These are phyloP conservation scores for Mugil cephalus DNA, from an alignment of 2,113 vertebrate genomes.

Conservation along the genomic window DNA sequence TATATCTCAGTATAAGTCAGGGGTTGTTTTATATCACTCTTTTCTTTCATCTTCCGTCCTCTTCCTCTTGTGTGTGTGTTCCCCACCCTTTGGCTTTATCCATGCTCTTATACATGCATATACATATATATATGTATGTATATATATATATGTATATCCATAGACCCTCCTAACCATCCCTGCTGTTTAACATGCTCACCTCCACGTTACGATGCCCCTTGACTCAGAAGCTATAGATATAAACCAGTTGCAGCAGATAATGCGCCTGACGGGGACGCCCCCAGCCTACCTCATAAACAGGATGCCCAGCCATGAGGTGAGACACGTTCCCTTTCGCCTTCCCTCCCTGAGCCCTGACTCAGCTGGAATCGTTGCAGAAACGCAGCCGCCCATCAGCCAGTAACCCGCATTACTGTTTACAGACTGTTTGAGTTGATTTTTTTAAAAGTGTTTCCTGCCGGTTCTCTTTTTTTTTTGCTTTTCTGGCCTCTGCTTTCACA, in stretches of 20 bases:
- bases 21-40: slow-evolving; percentile 9
- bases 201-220: slow-evolving; percentile 89
- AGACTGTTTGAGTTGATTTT: no score
- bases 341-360: neutral
- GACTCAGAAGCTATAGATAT: slow-evolving; percentile 95
- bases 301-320: slow-evolving; percentile 99
- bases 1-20: neutral
- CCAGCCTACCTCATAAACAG: slow-evolving; percentile 98
- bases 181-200: slow-evolving; percentile 48
- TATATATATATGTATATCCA: no score
- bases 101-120: no score
- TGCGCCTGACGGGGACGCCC: slow-evolving; percentile 99
- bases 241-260: slow-evolving; percentile 99
- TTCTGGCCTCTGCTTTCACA: slow-evolving; percentile 48
- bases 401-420: neutral
- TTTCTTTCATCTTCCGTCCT: neutral
- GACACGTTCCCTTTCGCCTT: slow-evolving; percentile 69
- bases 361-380: neutral
- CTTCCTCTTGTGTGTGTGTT: slow-evolving; percentile 16
- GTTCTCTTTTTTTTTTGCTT: slow-evolving; percentile 26
- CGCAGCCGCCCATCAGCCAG: neutral
- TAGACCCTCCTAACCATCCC: slow-evolving; percentile 10
- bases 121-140: no score
- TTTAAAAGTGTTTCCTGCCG: neutral
- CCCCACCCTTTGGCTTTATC: no score